Conservation (phyloP, 2,797 vertebrate species). For the Taenioides sp. region DNA sequence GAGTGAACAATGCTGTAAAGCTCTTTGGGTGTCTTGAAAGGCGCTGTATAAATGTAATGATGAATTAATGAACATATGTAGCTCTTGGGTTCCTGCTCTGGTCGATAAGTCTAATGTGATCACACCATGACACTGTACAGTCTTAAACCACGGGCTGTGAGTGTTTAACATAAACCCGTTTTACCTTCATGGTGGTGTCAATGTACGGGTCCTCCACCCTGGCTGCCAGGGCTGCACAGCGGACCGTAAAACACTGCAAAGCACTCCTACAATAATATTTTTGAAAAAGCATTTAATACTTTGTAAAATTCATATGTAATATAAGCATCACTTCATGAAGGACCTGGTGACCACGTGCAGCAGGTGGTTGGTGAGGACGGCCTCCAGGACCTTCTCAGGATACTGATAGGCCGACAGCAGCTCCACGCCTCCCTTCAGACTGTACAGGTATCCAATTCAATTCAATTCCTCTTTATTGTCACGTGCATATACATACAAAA, state of each 20-base stretch:
- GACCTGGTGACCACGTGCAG: slow-evolving; percentile 93
- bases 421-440: slow-evolving; percentile 82
- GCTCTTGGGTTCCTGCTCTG: no score
- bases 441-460: slow-evolving; percentile 94
- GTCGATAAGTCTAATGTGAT: no score
- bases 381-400: slow-evolving; percentile 88
- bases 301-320: no score
- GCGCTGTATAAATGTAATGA: no score
- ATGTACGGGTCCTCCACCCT: slow-evolving; percentile 88
- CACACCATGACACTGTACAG: no score
- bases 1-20: no score
- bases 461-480: no score
- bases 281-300: background rate
- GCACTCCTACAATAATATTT: slow-evolving; percentile 75
- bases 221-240: slow-evolving; percentile 88
- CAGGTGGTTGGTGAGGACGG: slow-evolving; percentile 87
- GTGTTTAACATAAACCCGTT: background rate
- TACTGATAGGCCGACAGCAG: slow-evolving; percentile 91
- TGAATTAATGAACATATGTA: no score
- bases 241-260: slow-evolving; percentile 92
- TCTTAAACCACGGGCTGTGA: no score
- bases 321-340: no score
- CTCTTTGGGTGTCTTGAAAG: no score
- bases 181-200: slow-evolving; percentile 89
- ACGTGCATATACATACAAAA: no score